phyloP scores from a whole-genome alignment of 1,140 invertebrate species.

The Trachymyrmex cornetzi region DNA sequence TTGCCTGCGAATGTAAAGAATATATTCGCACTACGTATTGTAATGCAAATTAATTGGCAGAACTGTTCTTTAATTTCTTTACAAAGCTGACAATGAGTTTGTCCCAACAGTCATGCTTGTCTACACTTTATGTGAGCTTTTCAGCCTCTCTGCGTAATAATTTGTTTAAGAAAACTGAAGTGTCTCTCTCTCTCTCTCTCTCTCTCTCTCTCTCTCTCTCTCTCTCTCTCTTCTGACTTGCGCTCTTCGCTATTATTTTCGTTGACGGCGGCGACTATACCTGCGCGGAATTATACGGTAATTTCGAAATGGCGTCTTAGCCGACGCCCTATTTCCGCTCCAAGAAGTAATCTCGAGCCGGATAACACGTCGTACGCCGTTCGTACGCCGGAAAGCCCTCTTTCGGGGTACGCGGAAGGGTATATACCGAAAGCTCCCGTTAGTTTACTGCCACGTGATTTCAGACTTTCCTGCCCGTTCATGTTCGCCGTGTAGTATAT shows the following conservation, averaged over 20 bases:
- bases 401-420: conserved; percentile 44
- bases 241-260: conserved; percentile 32
- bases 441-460: conserved; percentile 68
- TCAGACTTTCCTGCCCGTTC: conserved; percentile 60
- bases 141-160: conserved; percentile 3
- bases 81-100: neutral
- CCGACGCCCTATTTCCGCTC: conserved; percentile 54
- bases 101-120: neutral
- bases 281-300: conserved; percentile 65
- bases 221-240: neutral
- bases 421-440: conserved; percentile 56
- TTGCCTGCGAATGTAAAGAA: neutral
- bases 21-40: neutral
- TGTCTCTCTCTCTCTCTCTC: neutral
- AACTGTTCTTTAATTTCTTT: neutral
- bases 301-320: conserved; percentile 50
- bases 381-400: conserved; percentile 44
- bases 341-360: conserved; percentile 62
- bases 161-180: conserved; percentile 38
- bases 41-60: neutral
- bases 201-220: neutral
- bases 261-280: neutral
- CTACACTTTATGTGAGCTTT: neutral
- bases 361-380: conserved; percentile 45
- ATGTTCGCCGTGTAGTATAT: conserved; percentile 41